Evolutionary conservation across 2,113 vertebrate genomes (phyloP), one percentile per base, ranked within the genome.

Genomic region (Fulmarus glacialis): DNA sequence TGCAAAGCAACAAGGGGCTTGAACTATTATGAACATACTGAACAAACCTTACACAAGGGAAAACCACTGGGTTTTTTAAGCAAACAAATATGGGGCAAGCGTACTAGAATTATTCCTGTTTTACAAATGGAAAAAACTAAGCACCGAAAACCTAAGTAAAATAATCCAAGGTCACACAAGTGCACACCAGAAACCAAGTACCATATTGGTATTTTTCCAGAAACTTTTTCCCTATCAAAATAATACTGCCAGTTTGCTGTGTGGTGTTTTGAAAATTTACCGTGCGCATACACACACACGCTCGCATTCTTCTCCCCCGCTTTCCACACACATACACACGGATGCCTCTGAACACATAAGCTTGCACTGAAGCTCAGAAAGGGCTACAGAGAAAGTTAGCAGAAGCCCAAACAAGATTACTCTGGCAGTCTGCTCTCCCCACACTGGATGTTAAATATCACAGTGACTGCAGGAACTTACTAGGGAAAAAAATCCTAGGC

Each of bases 241-340:
- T 29, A 77, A 38, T 20, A 42, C 18, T 34, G 26, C n/a, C 21
- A 67, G 18, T 62, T 89, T 34, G 42, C 47, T 55, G 30, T 18
- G 19, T 0, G 0, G 14, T 9, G 17, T 48, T 87, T 40, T 83
- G 45, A 45, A 64, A 60, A 32, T 21, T n/a, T 48, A 7, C 9
- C 1, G 0, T 2, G 17, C 4, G 2, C 32, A 13, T 2, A 9
- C 6, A 47, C 5, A 3, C 9, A 4, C 36, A 20, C 14, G 9
- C 10, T 10, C 0, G 0, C 0, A 0, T 36, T 24, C 18, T 72
- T 26, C 53, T 14, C 23, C 6, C 24, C 42, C 12, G 12, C 18
- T 52, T 62, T 34, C 43, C 59, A 66, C 24, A 23, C 23, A 22
- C 12, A 15, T 9, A 9, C 13, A 16, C 11, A 9, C 2, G 2